Conservation (phyloP, 2,113 vertebrate species). For the Cottus gobio region DNA sequence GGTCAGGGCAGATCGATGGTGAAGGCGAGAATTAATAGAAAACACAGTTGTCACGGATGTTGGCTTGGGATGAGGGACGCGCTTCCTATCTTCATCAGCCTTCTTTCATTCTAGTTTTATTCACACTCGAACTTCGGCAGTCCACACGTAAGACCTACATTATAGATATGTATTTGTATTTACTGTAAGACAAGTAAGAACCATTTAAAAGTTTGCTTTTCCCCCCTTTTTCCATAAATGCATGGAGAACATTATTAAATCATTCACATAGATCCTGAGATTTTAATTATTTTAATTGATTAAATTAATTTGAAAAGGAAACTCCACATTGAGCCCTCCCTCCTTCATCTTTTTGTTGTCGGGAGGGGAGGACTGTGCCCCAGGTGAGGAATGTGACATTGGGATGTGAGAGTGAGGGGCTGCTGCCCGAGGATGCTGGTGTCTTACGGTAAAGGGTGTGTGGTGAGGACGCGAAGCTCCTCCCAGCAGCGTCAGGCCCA, state of each 20-base stretch:
- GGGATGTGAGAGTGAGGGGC: conserved; percentile 59
- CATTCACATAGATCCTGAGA: accelerated
- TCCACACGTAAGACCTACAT: background rate
- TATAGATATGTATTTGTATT: background rate
- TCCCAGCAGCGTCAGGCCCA: conserved; percentile 37
- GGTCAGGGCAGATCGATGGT: background rate
- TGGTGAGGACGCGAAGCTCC: conserved; percentile 21
- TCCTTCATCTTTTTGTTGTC: conserved; percentile 19
- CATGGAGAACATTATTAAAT: background rate
- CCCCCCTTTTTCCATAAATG: background rate
- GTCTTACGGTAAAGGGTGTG: conserved; percentile 74
- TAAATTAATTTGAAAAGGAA: too few relatives aligned
- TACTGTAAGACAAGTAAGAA: background rate
- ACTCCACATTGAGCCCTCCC: conserved; percentile 12
- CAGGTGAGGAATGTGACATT: conserved; percentile 83
- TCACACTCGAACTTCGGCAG: background rate
- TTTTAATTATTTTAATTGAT: background rate
- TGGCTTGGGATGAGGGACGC: background rate
- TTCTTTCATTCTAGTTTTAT: background rate
- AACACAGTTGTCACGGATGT: conserved; percentile 18
- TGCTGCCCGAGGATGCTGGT: conserved; percentile 14
- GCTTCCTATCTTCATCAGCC: background rate
- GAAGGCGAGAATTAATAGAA: conserved; percentile 22
- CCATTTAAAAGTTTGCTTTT: background rate
- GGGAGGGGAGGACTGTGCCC: conserved; percentile 55